These are phyloP conservation scores for Synchiropus splendidus DNA, from an alignment of 2,113 vertebrate genomes.

Conservation along the genomic window DNA sequence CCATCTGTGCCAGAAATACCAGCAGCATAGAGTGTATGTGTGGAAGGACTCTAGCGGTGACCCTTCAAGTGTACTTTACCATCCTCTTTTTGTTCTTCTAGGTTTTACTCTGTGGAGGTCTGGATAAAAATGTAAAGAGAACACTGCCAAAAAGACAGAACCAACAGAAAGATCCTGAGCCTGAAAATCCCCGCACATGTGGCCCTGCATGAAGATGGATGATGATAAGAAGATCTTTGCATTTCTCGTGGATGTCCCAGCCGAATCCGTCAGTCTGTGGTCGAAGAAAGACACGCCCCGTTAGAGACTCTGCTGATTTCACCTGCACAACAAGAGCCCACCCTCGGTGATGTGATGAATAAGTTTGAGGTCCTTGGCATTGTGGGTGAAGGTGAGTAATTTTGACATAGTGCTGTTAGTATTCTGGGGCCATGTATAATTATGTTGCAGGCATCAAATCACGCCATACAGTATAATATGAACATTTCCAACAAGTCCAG, in stretches of 20 bases:
- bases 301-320: constrained; percentile 51
- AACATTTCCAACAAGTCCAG: too few relatives aligned
- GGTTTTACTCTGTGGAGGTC: constrained; percentile 16
- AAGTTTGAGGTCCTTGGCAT: constrained; percentile 99
- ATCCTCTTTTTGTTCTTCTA: too few relatives aligned
- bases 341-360: constrained; percentile 99
- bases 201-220: constrained; percentile 34
- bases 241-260: constrained; percentile 29
- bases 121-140: constrained; percentile 9
- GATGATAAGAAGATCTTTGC: constrained; percentile 7
- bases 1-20: constrained; percentile 26
- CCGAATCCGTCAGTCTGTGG: constrained; percentile 8
- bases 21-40: constrained; percentile 7
- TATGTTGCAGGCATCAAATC: too few relatives aligned
- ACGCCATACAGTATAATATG: too few relatives aligned
- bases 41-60: too few relatives aligned
- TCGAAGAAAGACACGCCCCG: constrained; percentile 24
- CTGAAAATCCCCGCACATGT: neutral
- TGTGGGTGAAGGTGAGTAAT: constrained; percentile 97
- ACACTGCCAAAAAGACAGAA: constrained; percentile 11
- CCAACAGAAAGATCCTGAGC: neutral
- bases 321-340: constrained; percentile 86
- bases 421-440: too few relatives aligned
- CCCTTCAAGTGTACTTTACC: too few relatives aligned
- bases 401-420: too few relatives aligned